Evolutionary conservation across 2,888 invertebrate species (phyloP), one percentile per base, ranked within the genome.

Genomic region (Folsomia manolachei): DNA sequence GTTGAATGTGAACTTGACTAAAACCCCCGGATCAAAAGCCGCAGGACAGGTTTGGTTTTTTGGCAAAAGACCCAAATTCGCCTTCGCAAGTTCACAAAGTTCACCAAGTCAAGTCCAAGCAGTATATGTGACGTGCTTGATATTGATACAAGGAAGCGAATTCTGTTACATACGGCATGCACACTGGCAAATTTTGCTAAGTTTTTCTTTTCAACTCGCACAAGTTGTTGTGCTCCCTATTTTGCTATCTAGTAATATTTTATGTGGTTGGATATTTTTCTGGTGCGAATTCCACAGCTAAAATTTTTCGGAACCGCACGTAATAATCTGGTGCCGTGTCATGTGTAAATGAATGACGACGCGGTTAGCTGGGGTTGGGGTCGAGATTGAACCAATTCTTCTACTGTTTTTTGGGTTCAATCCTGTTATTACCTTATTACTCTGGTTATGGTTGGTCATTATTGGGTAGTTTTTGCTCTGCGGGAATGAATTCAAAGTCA

Each of bases 21-120:
- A n/a, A n/a, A 4, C 14, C 39, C 7, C 39, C 39, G 39, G 39
- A 39, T 39, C 39, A 52, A 66, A 66, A 66, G 65, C 21, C 23
- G 56, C 53, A 56, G 52, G 56, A 67, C 67, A 67, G 67, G 67
- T 67, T 67, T 67, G 53, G 60, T 60, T 19, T 56, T 67, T 67
- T 67, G 67, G 67, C 67, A 67, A 67, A 53, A 24, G 56, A 67
- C 67, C 67, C 67, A 56, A 60, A 56, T 67, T 67, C 56, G 56
- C 56, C 56, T 56, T 56, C 56, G 56, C 56, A 56, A 56, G 56
- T 56, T 56, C 56, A 56, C 56, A 56, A 56, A 56, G 56, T 56
- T 56, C 56, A 56, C 56, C 56, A 25, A 25, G 52, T 66, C 66
- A 66, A 52, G 53, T 56, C 53, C 56, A 56, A 23, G 7, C 4